Evolutionary conservation across 2,797 vertebrate species (phyloP).

Genomic region (Acanthurus lineatus): DNA sequence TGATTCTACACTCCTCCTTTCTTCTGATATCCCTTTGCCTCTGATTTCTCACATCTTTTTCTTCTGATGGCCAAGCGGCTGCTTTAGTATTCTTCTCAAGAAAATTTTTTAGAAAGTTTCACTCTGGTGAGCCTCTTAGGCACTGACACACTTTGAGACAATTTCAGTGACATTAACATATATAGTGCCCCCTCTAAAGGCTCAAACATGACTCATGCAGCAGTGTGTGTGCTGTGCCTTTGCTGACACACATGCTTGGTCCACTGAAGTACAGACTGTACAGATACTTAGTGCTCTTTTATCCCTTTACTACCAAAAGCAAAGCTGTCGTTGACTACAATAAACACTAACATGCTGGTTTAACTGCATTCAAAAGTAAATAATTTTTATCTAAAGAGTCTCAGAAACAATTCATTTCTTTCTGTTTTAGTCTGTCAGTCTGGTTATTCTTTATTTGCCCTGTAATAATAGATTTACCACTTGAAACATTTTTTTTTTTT

Average conservation of each 20-base stretch:
- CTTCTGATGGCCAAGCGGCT: neutral
- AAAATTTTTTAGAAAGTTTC: conserved; percentile 6
- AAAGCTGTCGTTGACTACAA: neutral
- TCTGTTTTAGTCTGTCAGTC: too few relatives aligned
- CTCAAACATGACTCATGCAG: conserved; percentile 4
- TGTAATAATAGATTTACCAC: too few relatives aligned
- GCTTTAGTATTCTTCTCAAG: conserved; percentile 7
- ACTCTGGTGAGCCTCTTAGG: conserved; percentile 14
- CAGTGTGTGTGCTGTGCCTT: neutral
- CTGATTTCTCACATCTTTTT: neutral
- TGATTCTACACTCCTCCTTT: neutral
- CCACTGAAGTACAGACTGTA: neutral
- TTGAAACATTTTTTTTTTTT: too few relatives aligned
- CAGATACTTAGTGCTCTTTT: neutral
- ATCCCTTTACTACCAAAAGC: neutral
- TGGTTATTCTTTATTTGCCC: neutral
- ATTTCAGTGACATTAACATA: conserved; percentile 65
- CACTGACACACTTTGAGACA: conserved; percentile 29
- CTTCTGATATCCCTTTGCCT: neutral
- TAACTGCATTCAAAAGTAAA: neutral
- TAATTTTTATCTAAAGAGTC: too few relatives aligned
- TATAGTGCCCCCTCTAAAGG: conserved; percentile 40
- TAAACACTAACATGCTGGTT: neutral
- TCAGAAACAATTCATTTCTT: too few relatives aligned
- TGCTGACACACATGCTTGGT: neutral